Evolutionary conservation across 2,888 invertebrate species (phyloP), one percentile per base, ranked within the genome.

Genomic region (Arge pagana): DNA sequence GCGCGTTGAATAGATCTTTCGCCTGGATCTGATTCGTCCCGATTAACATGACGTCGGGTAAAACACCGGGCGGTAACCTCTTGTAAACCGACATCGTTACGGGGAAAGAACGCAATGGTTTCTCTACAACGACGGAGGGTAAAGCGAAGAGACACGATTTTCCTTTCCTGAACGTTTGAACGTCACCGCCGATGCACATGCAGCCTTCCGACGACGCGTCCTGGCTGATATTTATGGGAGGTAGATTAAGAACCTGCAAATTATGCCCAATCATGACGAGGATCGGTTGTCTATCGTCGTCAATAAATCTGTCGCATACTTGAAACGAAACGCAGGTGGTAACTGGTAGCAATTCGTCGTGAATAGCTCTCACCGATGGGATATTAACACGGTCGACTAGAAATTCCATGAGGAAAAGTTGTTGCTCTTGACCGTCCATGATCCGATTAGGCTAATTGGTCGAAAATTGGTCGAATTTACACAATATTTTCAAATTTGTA

Each of bases 131-230:
- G 5, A 68, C 60, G 35, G 82, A 78, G 19, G 83, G 81, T 3
- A 87, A 70, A 0, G 85, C 85, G 65, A 87, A 87, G n/a, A 87
- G 74, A 60, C 86, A 86, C 1, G 86, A 86, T 70, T 86, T 86
- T 19, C 86, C 86, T 59, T 79, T 85, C 65, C 83, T 84, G 51
- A 85, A 82, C 1, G 78, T 71, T 63, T 80, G 81, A 1, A 77
- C 68, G 50, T 77, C 79, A 37, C 76, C 77, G 7, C 73, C 72
- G 4, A 65, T 52, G 54, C 79, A 79, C 26, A 71, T 64, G 36
- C 79, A 79, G 2, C 78, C 72, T 50, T 72, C 64, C 7, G 73
- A 67, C 1, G 75, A 72, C 1, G 66, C 55, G 54, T 84, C 83
- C 60, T 86, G 85, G 68, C 83, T 83, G 53, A 87, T 82, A 58